Percentiles rank a stretch among this genome's conserved stretches.
These are phyloP conservation scores for Sciurus carolinensis DNA, from an alignment of 2,797 vertebrate species.

Conservation along the genomic window DNA sequence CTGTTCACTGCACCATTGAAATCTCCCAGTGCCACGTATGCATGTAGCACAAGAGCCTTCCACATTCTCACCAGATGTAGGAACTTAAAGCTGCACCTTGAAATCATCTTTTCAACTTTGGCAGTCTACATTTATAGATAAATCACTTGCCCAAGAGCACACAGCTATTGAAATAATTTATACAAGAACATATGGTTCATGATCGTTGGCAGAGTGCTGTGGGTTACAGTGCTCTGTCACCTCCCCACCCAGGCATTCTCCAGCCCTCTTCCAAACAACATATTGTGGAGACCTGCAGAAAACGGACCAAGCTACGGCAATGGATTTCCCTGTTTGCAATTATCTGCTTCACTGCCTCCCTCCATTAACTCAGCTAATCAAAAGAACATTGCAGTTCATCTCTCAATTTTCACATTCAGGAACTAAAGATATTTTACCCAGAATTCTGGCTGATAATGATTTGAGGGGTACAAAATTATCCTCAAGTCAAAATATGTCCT, in stretches of 20 bases:
- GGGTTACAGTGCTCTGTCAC: background rate
- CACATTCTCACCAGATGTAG: background rate
- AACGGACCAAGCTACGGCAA: background rate
- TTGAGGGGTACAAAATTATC: slow-evolving; percentile 18
- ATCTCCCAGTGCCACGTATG: fast-evolving
- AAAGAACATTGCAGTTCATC: slow-evolving; percentile 31
- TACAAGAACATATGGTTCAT: background rate
- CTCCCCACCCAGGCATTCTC: background rate
- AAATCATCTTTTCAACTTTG: slow-evolving; percentile 27
- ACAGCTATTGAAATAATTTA: background rate
- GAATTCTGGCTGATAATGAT: background rate
- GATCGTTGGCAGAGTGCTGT: background rate
- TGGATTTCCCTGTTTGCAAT: slow-evolving; percentile 47
- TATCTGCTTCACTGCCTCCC: slow-evolving; percentile 53
- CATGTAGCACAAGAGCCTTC: background rate
- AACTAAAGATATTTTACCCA: slow-evolving; percentile 63
- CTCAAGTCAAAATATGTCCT: background rate
- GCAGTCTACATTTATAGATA: background rate
- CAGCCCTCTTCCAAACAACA: background rate
- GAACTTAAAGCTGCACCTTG: background rate
- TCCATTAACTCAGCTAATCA: slow-evolving; percentile 60
- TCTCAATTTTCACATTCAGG: slow-evolving; percentile 54
- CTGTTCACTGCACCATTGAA: background rate
- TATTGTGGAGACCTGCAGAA: background rate
- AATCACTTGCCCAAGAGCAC: background rate